Evolutionary conservation across 2,113 vertebrate species (phyloP).

Genomic region (Lycaon pictus): DNA sequence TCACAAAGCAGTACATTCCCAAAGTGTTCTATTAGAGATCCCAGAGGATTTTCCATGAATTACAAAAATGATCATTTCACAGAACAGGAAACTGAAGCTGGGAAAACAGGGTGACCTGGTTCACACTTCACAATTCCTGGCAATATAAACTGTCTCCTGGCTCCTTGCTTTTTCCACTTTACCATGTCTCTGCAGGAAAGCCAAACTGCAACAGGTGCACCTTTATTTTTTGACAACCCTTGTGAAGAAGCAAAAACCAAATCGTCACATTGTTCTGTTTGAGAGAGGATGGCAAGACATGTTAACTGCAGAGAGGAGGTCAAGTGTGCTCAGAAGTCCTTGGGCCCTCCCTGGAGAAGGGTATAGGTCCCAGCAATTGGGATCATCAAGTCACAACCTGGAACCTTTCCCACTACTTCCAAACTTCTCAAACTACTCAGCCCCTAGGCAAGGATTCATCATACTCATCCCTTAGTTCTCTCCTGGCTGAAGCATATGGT

Average conservation of each 20-base stretch:
- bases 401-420: constrained; percentile 59
- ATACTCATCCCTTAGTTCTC: not conserved
- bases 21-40: not conserved
- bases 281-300: not conserved
- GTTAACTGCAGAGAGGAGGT: not conserved
- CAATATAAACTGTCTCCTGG: not conserved
- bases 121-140: not conserved
- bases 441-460: not conserved
- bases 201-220: not conserved
- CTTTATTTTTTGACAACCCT: not conserved
- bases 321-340: not conserved
- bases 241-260: constrained; percentile 32
- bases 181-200: not conserved
- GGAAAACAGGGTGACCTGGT: not conserved
- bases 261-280: not conserved
- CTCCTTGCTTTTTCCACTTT: not conserved
- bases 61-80: not conserved
- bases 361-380: not conserved
- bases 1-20: not conserved
- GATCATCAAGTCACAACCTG: not conserved
- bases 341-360: accelerated
- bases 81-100: not conserved
- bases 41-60: not conserved
- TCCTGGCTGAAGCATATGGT: not conserved
- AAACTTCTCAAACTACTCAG: not conserved